Evolutionary conservation across 2,888 invertebrate genomes (phyloP), one percentile per base, ranked within the genome.

Genomic region (Noctua pronuba): DNA sequence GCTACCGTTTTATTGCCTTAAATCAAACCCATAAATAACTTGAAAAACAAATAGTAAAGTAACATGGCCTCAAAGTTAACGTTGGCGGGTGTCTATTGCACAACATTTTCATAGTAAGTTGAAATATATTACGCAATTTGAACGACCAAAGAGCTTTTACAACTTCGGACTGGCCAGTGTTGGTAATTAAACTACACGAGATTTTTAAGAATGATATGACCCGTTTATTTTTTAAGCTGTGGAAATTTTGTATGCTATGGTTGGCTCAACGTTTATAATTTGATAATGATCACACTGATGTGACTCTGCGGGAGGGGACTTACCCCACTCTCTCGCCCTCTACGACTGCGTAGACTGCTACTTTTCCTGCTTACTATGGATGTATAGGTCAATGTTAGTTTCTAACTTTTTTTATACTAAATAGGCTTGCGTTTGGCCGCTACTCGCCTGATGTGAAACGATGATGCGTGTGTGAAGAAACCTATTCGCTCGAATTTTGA

Each of bases 101-200:
- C 60, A 84, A 84, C 46, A 73, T 82, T 77, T 62, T 72, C 0
- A 64, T 41, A 49, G 66, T 24, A 35, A 13, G 52, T 72, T 77
- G 73, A 69, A 85, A 77, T 71, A 73, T 58, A 49, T 83, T 83
- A 66, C 72, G 77, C 49, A 83, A 83, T 72, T 10, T 28, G 2
- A 28, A 18, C 28, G 60, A 49, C 60, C 67, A n/a, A 7, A 68
- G 21, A 55, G 41, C 52, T 73, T 85, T 75, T 70, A 58, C 31
- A 58, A 65, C 35, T 69, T 52, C 21, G 18, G 44, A 68, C 64
- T 60, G 38, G 55, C 28, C 38, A 60, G 46, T n/a, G 41, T 65
- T 16, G 1, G 31, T 80, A 66, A 70, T 67, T 83, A 77, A 70
- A 31, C 60, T 2, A 38, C 10, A 31, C 52, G 44, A 46, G 44